A percentile compares a stretch with the other conserved stretches of the same genome.
These are phyloP conservation scores for Drosophila persimilis DNA, from an alignment of 1,140 invertebrate species.

Conservation along the genomic window DNA sequence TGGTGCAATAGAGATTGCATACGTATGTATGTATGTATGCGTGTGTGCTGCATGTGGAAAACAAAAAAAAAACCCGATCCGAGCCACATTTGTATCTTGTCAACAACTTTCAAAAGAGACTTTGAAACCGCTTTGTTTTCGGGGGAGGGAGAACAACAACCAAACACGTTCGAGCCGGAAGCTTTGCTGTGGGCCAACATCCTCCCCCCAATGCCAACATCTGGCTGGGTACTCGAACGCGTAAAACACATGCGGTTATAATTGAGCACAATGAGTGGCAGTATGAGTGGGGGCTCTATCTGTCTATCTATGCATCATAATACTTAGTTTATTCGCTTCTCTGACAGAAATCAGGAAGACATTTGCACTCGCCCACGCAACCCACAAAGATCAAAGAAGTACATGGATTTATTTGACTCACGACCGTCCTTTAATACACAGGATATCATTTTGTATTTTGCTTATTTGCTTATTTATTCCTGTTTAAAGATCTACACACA, in stretches of 20 bases:
- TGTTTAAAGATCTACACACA: too few species aligned
- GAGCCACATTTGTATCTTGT: background rate
- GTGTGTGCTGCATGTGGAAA: background rate
- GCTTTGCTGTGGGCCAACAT: conserved; percentile 9
- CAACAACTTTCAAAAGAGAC: conserved; percentile 55
- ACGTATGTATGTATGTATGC: too few species aligned
- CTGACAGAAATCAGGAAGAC: conserved; percentile 34
- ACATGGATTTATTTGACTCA: conserved; percentile 13
- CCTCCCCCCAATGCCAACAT: background rate
- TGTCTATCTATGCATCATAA: conserved; percentile 21
- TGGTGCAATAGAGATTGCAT: conserved; percentile 26
- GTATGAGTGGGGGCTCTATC: background rate
- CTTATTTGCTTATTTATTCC: too few species aligned
- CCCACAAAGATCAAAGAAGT: conserved; percentile 24
- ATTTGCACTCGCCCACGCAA: conserved; percentile 34
- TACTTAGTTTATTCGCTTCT: conserved; percentile 28
- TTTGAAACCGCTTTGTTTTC: conserved; percentile 37
- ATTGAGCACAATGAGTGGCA: conserved; percentile 35
- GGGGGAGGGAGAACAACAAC: conserved; percentile 11
- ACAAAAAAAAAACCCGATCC: background rate
- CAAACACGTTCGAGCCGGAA: conserved; percentile 52
- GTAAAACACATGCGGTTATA: conserved; percentile 31
- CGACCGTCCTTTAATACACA: too few species aligned
- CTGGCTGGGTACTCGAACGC: background rate
- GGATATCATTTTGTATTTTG: too few species aligned